phyloP scores from a whole-genome alignment of 2,797 vertebrate species.

The Rhinogobio ventralis region DNA sequence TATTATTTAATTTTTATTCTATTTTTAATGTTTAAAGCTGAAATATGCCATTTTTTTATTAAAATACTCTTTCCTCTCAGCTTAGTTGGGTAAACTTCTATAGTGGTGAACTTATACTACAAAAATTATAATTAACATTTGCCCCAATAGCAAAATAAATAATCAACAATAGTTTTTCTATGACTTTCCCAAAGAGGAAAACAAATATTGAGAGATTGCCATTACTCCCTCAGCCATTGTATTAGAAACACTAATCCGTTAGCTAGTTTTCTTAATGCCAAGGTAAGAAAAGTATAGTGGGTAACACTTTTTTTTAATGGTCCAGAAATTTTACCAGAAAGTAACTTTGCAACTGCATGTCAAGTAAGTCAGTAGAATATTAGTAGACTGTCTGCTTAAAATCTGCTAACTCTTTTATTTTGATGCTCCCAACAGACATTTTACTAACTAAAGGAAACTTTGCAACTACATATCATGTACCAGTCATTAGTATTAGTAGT shows the following conservation, averaged over 20 bases:
- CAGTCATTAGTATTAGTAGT: no score
- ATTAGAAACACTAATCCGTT: background rate
- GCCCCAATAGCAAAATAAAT: background rate
- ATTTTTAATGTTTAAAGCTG: background rate
- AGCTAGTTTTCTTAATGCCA: background rate
- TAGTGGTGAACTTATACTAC: background rate
- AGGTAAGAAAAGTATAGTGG: background rate
- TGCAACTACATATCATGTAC: no score
- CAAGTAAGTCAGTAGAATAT: background rate
- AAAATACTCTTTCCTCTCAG: background rate
- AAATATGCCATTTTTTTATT: background rate
- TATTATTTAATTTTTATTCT: background rate
- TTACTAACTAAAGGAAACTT: background rate
- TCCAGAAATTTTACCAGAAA: no score
- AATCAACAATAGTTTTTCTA: background rate
- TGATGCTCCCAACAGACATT: background rate
- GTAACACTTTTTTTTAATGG: background rate
- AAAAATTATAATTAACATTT: background rate
- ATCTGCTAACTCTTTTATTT: background rate
- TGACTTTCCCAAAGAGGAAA: background rate
- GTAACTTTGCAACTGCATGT: background rate
- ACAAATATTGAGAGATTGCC: background rate
- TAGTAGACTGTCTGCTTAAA: background rate
- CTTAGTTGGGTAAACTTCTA: background rate
- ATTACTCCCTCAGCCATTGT: background rate